Conservation (phyloP, 2,113 vertebrate genomes). For the Romanogobio albipinnatus region DNA sequence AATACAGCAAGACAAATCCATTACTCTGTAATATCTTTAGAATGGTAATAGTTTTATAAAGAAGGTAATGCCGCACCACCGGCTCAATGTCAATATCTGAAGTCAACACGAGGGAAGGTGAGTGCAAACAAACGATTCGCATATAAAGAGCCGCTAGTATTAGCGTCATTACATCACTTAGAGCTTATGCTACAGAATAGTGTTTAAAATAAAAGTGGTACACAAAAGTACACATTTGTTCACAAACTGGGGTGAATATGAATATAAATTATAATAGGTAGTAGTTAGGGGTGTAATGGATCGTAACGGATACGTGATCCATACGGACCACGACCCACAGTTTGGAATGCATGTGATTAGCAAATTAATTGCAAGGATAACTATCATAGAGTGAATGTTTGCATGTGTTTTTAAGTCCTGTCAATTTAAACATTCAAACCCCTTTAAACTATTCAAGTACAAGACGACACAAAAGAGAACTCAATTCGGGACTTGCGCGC, state of each 20-base stretch:
- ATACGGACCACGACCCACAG: too few species aligned
- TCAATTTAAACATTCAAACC: too few species aligned
- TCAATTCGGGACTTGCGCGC: too few species aligned
- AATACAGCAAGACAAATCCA: constrained; percentile 45
- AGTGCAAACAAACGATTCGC: not conserved
- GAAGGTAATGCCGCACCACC: constrained; percentile 21
- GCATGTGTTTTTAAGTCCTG: too few species aligned
- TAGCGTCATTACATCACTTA: not conserved
- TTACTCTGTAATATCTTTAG: constrained; percentile 50
- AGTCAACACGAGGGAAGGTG: not conserved
- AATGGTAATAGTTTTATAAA: constrained; percentile 45
- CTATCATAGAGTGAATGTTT: too few species aligned
- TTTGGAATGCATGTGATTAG: too few species aligned
- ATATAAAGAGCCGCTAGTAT: not conserved
- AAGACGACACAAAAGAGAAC: too few species aligned
- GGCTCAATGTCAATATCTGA: constrained; percentile 12
- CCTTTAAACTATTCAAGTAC: too few species aligned
- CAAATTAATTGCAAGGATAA: too few species aligned
- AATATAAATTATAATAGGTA: too few species aligned
- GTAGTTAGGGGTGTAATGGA: too few species aligned
- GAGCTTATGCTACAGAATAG: not conserved
- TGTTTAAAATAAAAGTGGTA: not conserved
- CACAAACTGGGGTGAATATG: not conserved
- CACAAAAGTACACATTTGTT: not conserved
- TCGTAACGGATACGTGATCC: too few species aligned